These are phyloP conservation scores for Trachemys scripta DNA, from an alignment of 2,113 vertebrate genomes.

Conservation along the genomic window DNA sequence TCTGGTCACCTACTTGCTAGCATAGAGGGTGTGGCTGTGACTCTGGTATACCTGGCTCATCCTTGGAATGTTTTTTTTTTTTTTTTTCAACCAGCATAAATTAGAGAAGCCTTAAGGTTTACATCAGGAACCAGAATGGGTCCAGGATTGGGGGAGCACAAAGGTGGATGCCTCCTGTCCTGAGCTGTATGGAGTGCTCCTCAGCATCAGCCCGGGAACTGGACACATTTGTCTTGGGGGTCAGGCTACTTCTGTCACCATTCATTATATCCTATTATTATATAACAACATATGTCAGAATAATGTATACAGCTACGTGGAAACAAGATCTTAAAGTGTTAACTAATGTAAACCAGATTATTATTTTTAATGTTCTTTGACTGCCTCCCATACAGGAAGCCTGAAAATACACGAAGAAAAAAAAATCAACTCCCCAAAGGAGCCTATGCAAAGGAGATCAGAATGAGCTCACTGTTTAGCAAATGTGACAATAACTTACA, in stretches of 20 bases:
- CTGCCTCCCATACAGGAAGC: slow-evolving; percentile 9
- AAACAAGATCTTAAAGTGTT: not conserved
- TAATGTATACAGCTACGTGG: not conserved
- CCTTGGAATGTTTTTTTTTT: slow-evolving; percentile 1
- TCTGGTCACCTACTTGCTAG: no score
- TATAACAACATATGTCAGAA: not conserved
- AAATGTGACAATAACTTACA: not conserved
- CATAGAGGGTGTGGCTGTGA: accelerated
- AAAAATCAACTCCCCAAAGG: not conserved
- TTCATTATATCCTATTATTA: slow-evolving; percentile 1
- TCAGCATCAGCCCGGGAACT: not conserved
- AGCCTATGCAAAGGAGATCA: slow-evolving; percentile 8
- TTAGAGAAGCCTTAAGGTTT: not conserved
- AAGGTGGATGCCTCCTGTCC: not conserved
- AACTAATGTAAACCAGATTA: no score
- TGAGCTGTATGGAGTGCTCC: not conserved
- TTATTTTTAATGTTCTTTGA: not conserved
- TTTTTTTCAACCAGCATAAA: not conserved
- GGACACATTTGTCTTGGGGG: not conserved
- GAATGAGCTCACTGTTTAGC: not conserved
- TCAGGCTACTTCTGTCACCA: not conserved
- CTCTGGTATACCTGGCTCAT: not conserved
- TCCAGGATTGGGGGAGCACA: not conserved
- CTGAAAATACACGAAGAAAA: slow-evolving; percentile 35
- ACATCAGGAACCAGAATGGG: not conserved